Percentiles rank a stretch among this genome's conserved stretches.
phyloP scores from a whole-genome alignment of 2,888 invertebrate species.

The Drosophila ochracea region DNA sequence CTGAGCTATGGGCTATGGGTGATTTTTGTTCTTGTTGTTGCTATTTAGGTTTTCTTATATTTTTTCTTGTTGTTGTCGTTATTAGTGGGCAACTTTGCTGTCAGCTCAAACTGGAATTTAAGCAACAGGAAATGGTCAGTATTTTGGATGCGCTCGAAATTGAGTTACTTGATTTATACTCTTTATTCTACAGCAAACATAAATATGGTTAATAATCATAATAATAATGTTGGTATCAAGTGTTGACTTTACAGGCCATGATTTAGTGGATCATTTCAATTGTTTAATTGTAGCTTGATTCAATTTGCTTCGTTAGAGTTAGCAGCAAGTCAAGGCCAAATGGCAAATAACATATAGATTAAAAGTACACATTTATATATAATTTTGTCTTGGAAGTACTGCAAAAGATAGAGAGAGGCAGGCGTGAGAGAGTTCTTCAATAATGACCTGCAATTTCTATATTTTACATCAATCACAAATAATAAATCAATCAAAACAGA shows the following conservation, averaged over 20 bases:
- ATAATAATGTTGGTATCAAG: neutral
- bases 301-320: neutral
- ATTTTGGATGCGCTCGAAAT: conserved; percentile 12
- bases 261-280: neutral
- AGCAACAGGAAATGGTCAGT: conserved; percentile 66
- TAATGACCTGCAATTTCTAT: neutral
- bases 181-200: neutral
- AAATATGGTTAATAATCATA: neutral
- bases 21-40: conserved; percentile 4
- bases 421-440: neutral
- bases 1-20: conserved; percentile 42
- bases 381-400: neutral
- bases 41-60: neutral
- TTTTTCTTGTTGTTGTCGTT: conserved; percentile 17
- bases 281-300: neutral
- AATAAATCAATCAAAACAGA: neutral
- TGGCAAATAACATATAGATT: neutral
- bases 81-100: conserved; percentile 29
- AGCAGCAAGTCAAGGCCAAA: neutral
- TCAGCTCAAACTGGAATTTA: conserved; percentile 52
- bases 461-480: neutral
- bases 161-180: neutral
- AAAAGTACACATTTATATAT: neutral
- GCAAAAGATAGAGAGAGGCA: neutral
- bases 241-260: neutral